Evolutionary conservation across 2,888 invertebrate species (phyloP), one percentile per base, ranked within the genome.

Genomic region (Athalia rosae): DNA sequence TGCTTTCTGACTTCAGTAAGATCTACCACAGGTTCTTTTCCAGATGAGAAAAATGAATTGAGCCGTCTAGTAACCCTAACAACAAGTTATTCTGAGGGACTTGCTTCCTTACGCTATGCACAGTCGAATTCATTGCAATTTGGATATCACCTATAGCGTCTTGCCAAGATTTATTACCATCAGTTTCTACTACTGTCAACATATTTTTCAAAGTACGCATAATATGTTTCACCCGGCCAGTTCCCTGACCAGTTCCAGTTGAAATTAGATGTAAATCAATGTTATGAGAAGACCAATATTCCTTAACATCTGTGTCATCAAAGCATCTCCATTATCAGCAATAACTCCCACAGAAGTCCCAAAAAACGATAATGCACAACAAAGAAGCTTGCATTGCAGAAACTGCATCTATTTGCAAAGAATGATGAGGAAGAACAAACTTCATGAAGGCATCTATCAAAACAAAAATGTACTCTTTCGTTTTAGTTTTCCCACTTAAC

Each of bases 331-430:
- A 59, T 79, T 77, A 64, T 80, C 78, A 8, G 76, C 79, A 7
- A 85, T 78, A 5, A 82, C 15, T 3, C 83, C 79, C 58, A 73
- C 67, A 11, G 83, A 80, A 4, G 76, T 53, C 4, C 69, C 79
- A 76, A 85, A 85, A 11, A 80, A 15, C 4, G 77, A 41, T 53
- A 82, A 64, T n/a, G 63, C 9, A 41, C 64, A 48, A 50, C 78
- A 64, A 5, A 83, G 15, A 28, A 80, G n/a, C 80, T 62, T 47
- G n/a, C 61, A 82, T 82, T 6, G 67, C 78, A 77, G 78, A 84
- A 0, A 59, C 43, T 0, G 82, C 59, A 69, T 85, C 82, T 83
- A 88, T 84, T 85, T 85, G 84, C 80, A 77, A 85, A 83, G 83
- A 76, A 59, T 84, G 82, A n/a, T 79, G 6, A 6, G 86, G 76